phyloP scores from a whole-genome alignment of 1,140 invertebrate species.

The Agraylea sexmaculata region DNA sequence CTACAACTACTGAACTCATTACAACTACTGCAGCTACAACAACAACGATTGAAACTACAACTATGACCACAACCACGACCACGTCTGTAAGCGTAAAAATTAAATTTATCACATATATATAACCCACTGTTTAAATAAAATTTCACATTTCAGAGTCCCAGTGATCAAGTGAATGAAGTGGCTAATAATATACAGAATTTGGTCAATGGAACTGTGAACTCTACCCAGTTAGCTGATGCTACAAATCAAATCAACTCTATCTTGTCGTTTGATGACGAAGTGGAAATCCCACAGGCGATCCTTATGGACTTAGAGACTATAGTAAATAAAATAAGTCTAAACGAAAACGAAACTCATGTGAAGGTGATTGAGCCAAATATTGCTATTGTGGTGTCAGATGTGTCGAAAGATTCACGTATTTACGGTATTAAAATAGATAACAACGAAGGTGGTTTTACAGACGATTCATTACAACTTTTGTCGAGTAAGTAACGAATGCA shows the following conservation, averaged over 20 bases:
- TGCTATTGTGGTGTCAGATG: conserved; percentile 30
- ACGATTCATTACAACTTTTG: conserved; percentile 28
- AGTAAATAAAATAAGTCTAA: conserved; percentile 26
- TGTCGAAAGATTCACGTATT: conserved; percentile 23
- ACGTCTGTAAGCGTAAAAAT: too few relatives aligned
- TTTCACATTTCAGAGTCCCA: conserved; percentile 12
- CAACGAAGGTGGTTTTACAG: conserved; percentile 24
- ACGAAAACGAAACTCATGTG: conserved; percentile 19
- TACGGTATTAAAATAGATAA: conserved; percentile 28
- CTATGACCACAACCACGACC: too few relatives aligned
- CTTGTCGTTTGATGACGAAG: conserved; percentile 23
- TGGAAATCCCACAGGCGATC: conserved; percentile 29
- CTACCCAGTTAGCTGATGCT: neutral
- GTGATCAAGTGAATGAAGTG: conserved; percentile 10
- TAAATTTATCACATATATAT: too few relatives aligned
- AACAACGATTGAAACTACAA: too few relatives aligned
- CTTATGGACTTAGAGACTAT: conserved; percentile 30
- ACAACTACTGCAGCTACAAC: too few relatives aligned
- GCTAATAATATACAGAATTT: conserved; percentile 8
- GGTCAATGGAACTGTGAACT: conserved; percentile 8
- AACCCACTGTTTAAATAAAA: too few relatives aligned
- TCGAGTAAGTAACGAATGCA: conserved; percentile 4
- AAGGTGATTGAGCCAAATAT: conserved; percentile 27
- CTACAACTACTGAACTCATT: neutral
- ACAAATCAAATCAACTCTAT: conserved; percentile 28